Evolutionary conservation across 1,140 invertebrate species (phyloP).

Genomic region (Zaprionus tsacasi): DNA sequence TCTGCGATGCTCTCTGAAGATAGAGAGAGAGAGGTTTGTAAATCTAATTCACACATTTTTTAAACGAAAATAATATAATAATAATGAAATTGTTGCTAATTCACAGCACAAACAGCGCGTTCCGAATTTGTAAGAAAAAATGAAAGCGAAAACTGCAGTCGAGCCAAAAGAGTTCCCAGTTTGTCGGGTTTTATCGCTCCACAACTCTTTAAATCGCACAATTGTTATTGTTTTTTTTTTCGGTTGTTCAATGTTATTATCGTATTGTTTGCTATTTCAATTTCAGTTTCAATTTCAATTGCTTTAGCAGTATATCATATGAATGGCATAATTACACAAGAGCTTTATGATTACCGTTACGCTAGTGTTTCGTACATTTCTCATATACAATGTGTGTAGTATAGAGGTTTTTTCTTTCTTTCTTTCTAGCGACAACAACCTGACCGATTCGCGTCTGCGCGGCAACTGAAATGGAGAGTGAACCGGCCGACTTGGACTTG

Average conservation of each 20-base stretch:
- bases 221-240: constrained; percentile 22
- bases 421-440: constrained; percentile 50
- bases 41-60: constrained; percentile 57
- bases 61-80: constrained; percentile 5
- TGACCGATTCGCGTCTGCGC: constrained; percentile 51
- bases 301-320: constrained; percentile 48
- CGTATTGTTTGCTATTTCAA: constrained; percentile 25
- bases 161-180: not conserved
- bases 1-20: not conserved
- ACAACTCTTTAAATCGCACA: not conserved
- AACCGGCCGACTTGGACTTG: constrained; percentile 37
- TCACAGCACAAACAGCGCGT: constrained; percentile 52
- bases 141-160: constrained; percentile 57
- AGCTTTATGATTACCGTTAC: constrained; percentile 9
- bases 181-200: constrained; percentile 5
- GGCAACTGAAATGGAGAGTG: constrained; percentile 74
- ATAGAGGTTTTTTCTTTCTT: not conserved
- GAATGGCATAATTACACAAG: constrained; percentile 64
- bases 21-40: constrained; percentile 16
- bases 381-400: not conserved
- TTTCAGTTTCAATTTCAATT: constrained; percentile 18
- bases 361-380: constrained; percentile 23
- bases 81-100: constrained; percentile 64
- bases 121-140: constrained; percentile 59
- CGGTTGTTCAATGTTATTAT: constrained; percentile 55